phyloP scores from a whole-genome alignment of 2,113 vertebrate species.

The Atlantisia rogersi region DNA sequence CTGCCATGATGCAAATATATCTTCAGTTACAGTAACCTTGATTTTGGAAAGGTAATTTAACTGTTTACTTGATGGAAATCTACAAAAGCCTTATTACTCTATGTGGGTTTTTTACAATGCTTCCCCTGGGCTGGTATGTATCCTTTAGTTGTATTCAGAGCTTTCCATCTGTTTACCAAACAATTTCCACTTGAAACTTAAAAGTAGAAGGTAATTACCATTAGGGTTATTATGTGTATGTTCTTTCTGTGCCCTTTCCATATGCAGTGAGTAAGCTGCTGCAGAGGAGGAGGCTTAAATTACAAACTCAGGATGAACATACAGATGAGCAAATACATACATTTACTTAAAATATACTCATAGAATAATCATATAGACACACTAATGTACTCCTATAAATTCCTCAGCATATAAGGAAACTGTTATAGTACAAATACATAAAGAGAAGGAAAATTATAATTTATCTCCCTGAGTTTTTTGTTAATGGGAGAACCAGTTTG shows the following conservation, averaged over 20 bases:
- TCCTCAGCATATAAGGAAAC: not conserved
- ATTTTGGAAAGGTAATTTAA: not conserved
- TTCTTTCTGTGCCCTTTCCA: not conserved
- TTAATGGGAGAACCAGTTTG: not conserved
- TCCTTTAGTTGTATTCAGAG: not conserved
- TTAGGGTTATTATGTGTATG: not conserved
- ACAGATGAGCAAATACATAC: not conserved
- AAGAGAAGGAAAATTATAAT: not conserved
- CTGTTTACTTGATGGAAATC: not conserved
- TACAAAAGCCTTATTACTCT: not conserved
- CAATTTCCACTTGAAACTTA: not conserved
- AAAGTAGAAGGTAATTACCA: not conserved
- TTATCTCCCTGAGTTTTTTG: not conserved
- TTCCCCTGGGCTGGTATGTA: not conserved
- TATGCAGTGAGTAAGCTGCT: not conserved
- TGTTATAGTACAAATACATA: not conserved
- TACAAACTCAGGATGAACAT: not conserved
- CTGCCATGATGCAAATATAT: not conserved
- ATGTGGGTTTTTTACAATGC: not conserved
- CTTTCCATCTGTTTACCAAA: constrained; percentile 7
- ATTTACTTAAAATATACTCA: not conserved
- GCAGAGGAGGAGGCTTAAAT: not conserved
- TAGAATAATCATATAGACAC: not conserved
- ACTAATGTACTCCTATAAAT: not conserved
- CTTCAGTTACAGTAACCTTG: not conserved